Evolutionary conservation across 30 jellyfish, hydroid and myxozoan species (phyloP).

Genomic region (Aurelia sp.): DNA sequence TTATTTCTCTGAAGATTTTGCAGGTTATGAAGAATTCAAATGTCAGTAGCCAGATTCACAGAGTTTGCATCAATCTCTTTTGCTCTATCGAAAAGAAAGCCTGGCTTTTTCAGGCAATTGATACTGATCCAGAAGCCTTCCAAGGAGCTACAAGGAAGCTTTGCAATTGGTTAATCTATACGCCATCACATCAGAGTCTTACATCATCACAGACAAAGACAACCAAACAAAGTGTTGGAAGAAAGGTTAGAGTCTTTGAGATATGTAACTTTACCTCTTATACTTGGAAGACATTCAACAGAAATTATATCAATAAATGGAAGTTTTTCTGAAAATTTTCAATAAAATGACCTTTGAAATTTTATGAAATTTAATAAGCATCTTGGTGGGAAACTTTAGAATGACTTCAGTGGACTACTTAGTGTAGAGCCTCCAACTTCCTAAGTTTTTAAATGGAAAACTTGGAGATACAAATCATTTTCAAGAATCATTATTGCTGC

Average conservation of each 20-base stretch:
- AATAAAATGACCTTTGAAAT: too few relatives aligned
- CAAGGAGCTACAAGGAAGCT: constrained; percentile 42
- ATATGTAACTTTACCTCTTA: not conserved
- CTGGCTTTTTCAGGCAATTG: constrained; percentile 30
- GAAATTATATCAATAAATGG: too few relatives aligned
- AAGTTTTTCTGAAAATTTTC: too few relatives aligned
- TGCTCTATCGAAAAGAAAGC: constrained; percentile 35
- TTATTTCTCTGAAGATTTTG: constrained; percentile 1
- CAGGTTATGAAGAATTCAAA: constrained; percentile 16
- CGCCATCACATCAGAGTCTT: constrained; percentile 6
- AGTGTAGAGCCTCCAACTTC: too few relatives aligned
- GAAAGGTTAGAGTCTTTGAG: constrained; percentile 4
- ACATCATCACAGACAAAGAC: constrained; percentile 9
- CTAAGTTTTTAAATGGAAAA: too few relatives aligned
- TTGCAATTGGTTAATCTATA: constrained; percentile 51
- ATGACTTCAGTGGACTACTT: too few relatives aligned
- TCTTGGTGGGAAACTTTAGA: too few relatives aligned
- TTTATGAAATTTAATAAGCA: too few relatives aligned
- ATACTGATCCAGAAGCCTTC: constrained; percentile 22
- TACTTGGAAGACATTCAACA: too few relatives aligned
- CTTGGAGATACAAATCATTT: too few relatives aligned
- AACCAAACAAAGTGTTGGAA: not conserved
- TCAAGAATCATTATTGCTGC: too few relatives aligned
- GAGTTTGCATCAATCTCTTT: constrained; percentile 36
- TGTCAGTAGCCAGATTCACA: constrained; percentile 29